phyloP scores from a whole-genome alignment of 2,888 invertebrate species.

The Lithosia quadra region DNA sequence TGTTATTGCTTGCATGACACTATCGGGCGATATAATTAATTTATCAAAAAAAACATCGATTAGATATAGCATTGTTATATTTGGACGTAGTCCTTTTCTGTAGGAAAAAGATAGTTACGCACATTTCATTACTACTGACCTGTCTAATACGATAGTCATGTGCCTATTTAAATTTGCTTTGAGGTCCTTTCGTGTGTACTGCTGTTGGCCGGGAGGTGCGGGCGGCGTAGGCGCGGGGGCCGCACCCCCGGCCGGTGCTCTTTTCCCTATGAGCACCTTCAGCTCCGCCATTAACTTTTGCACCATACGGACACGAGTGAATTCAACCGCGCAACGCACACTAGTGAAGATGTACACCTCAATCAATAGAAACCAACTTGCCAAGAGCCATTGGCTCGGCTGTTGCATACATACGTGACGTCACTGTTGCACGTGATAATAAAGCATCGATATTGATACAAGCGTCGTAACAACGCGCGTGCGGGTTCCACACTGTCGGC shows the following conservation, averaged over 20 bases:
- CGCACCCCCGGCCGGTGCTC: conserved; percentile 75
- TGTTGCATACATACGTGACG: conserved; percentile 78
- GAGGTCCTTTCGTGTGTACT: conserved; percentile 81
- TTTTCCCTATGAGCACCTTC: conserved; percentile 85
- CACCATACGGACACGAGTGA: conserved; percentile 84
- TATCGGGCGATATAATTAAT: conserved; percentile 35
- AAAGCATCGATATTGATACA: conserved; percentile 76
- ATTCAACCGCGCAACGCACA: conserved; percentile 73
- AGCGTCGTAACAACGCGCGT: conserved; percentile 81
- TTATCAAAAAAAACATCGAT: conserved; percentile 26
- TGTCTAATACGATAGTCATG: conserved; percentile 86
- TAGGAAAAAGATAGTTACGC: conserved; percentile 23
- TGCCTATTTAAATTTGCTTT: conserved; percentile 85
- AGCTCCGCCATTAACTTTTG: conserved; percentile 85
- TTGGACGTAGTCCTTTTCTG: conserved; percentile 18
- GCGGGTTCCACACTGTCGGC: conserved; percentile 81
- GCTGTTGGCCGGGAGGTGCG: conserved; percentile 61
- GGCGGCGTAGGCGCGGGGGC: conserved; percentile 58
- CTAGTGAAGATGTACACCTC: conserved; percentile 74
- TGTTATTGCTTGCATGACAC: conserved; percentile 38
- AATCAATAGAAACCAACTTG: conserved; percentile 72
- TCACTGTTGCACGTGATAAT: conserved; percentile 81
- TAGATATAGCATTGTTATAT: conserved; percentile 23
- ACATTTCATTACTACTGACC: conserved; percentile 67
- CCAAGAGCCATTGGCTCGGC: conserved; percentile 83